Conservation (phyloP, 2,888 invertebrate species). For the Atherix ibis region DNA sequence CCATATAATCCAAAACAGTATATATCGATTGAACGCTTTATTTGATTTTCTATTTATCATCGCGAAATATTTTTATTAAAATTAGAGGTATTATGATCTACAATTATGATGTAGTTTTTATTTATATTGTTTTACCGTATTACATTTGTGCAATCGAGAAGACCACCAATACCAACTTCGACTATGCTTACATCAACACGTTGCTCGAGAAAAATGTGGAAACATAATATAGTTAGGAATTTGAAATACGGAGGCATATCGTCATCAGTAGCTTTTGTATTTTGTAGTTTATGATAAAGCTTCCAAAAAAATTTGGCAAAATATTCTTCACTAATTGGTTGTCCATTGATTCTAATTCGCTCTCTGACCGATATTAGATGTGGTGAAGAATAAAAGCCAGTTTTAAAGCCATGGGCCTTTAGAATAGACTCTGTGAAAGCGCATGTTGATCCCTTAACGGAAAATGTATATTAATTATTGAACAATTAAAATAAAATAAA, state of each 20-base stretch:
- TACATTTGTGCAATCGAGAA: constrained; percentile 87
- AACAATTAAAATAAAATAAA: too few species aligned
- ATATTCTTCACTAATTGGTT: constrained; percentile 50
- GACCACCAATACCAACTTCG: constrained; percentile 96
- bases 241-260: constrained; percentile 91
- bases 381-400: constrained; percentile 93
- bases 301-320: constrained; percentile 74
- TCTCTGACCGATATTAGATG: constrained; percentile 86
- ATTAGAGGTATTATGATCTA: too few species aligned
- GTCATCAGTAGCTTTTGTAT: constrained; percentile 36
- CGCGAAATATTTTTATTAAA: too few species aligned
- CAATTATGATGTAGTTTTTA: too few species aligned
- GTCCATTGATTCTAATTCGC: constrained; percentile 75
- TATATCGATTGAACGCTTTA: too few species aligned
- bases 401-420: constrained; percentile 63
- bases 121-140: too few species aligned
- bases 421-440: constrained; percentile 84
- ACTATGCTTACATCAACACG: constrained; percentile 83
- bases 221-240: constrained; percentile 83
- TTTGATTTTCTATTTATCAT: too few species aligned
- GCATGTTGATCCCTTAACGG: constrained; percentile 69
- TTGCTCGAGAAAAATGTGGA: constrained; percentile 71
- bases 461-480: constrained; percentile 3
- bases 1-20: too few species aligned
- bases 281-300: constrained; percentile 49